A percentile compares a stretch with the other conserved stretches of the same genome.
phyloP scores from a whole-genome alignment of 1,140 invertebrate genomes.

The Drosophila seguyi region DNA sequence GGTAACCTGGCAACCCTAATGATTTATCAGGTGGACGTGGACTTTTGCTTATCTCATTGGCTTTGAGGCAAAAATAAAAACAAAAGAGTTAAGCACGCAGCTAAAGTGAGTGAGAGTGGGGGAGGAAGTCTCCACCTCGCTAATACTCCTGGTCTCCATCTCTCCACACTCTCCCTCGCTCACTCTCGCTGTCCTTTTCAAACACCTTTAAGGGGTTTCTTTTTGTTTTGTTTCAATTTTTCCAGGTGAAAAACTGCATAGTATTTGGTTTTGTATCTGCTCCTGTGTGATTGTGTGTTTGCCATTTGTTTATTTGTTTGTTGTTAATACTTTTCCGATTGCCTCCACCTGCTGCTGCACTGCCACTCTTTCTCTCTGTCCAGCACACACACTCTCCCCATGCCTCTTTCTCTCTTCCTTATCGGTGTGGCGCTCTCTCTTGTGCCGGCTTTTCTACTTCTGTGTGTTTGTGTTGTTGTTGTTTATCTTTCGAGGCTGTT shows the following conservation, averaged over 20 bases:
- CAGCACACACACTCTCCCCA: not conserved
- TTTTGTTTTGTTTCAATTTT: slow-evolving; percentile 46
- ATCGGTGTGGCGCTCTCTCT: slow-evolving; percentile 14
- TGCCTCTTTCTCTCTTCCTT: slow-evolving; percentile 3
- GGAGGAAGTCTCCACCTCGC: not conserved
- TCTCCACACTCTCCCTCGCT: slow-evolving; percentile 15
- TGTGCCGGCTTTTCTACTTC: slow-evolving; percentile 44
- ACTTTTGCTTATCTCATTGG: slow-evolving; percentile 34
- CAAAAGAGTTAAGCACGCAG: slow-evolving; percentile 14
- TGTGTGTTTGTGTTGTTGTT: slow-evolving; percentile 64
- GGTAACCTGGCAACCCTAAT: slow-evolving; percentile 21
- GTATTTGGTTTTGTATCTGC: slow-evolving; percentile 10
- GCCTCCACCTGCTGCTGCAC: slow-evolving; percentile 42
- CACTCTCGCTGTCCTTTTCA: slow-evolving; percentile 13
- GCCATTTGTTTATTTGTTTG: slow-evolving; percentile 58
- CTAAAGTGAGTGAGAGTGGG: slow-evolving; percentile 33
- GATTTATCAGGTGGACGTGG: slow-evolving; percentile 64
- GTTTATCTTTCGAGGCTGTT: slow-evolving; percentile 75
- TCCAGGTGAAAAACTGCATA: slow-evolving; percentile 20
- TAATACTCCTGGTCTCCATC: slow-evolving; percentile 3
- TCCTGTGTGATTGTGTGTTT: slow-evolving; percentile 29
- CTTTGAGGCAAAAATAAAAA: not conserved
- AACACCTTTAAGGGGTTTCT: slow-evolving; percentile 21
- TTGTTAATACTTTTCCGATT: slow-evolving; percentile 70
- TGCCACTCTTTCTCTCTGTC: slow-evolving; percentile 12